Evolutionary conservation across 2,888 invertebrate species (phyloP).

Genomic region (Lysandra bellargus): DNA sequence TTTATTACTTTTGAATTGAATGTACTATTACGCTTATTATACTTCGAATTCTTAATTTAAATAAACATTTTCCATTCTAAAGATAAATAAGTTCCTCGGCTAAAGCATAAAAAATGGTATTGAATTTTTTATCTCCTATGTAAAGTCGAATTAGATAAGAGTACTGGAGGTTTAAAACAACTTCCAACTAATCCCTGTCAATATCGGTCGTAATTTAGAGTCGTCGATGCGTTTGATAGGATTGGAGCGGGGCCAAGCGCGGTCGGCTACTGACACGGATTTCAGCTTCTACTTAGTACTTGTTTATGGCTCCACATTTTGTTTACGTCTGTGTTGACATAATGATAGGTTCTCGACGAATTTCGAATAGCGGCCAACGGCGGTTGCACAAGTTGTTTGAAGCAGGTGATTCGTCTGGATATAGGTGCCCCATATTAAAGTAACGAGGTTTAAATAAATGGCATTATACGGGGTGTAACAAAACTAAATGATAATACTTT

Average conservation of each 20-base stretch:
- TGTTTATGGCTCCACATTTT: conserved; percentile 15
- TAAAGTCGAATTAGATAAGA: neutral
- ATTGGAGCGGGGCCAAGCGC: conserved; percentile 9
- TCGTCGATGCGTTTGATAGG: conserved; percentile 18
- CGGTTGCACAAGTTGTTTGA: neutral
- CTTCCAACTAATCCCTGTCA: conserved; percentile 26
- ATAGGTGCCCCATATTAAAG: neutral
- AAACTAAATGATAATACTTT: too few species aligned
- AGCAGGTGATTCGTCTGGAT: neutral
- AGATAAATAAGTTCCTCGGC: neutral
- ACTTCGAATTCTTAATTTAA: neutral
- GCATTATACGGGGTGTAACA: neutral
- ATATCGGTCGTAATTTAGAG: conserved; percentile 20
- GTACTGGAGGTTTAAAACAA: neutral
- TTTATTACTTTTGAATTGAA: conserved; percentile 1
- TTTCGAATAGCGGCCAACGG: neutral
- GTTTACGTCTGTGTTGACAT: conserved; percentile 18
- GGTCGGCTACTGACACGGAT: conserved; percentile 20
- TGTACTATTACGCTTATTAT: neutral
- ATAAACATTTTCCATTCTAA: neutral
- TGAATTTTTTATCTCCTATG: neutral
- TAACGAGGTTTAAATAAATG: neutral
- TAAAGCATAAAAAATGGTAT: neutral
- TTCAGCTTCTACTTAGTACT: conserved; percentile 16
- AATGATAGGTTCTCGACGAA: conserved; percentile 13